Evolutionary conservation across 2,113 vertebrate species (phyloP), one percentile per base, ranked within the genome.

Genomic region (Takifugu flavidus): DNA sequence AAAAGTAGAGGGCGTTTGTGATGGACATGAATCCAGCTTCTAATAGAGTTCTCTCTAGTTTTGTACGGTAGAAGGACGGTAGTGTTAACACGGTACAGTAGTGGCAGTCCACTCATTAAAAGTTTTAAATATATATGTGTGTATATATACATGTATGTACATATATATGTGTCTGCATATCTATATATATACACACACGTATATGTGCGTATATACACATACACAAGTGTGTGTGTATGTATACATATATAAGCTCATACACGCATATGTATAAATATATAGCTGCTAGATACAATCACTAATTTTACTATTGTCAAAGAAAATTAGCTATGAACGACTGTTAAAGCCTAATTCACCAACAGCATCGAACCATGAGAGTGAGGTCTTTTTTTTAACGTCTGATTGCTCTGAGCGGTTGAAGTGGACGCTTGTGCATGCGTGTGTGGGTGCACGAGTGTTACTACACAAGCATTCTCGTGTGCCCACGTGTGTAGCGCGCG

Each of bases 21-120:
- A 85, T 86, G 91, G 91, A 91, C 88, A 91, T 89, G 91, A 91
- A 81, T 91, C 89, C 90, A 93, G 90, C 90, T 92, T 94, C 92
- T 71, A 82, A 90, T 91, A 90, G 91, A 96, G 91, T 90, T 93
- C 75, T 93, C 91, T 93, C 91, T 96, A 95, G 95, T 96, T 95
- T 97, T 94, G 88, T 96, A 95, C 82, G 89, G 87, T 92, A 88
- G 90, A 87, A 87, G 80, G 91, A 80, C 85, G 88, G 82, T 83
- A 86, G 84, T 68, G 76, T 77, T 86, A 83, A 87, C 75, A 87
- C 31, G 82, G 86, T 89, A 90, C 87, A 75, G 83, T 85, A 88
- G 87, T 86, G 85, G 78, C 87, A 85, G 84, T 90, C 87, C 86
- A 84, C 82, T 90, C 82, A 86, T 84, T 62, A 79, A 82, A 86